Conservation (phyloP, 2,113 vertebrate species). For the Gobiocypris rarus region DNA sequence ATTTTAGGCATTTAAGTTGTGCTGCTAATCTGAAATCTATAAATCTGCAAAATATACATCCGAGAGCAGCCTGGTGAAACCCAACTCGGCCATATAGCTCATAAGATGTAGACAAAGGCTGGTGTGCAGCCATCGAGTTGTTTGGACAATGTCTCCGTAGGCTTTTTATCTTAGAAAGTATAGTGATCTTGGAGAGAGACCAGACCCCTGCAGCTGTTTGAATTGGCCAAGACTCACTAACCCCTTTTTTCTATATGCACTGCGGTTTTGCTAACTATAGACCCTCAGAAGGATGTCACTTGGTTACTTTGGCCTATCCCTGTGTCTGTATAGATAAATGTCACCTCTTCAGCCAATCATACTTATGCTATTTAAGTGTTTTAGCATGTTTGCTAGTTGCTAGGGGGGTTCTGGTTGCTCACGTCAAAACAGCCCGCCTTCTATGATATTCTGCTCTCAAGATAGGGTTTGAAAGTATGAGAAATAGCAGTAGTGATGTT, state of each 20-base stretch:
- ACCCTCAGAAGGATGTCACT: constrained; percentile 7
- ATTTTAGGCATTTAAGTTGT: not conserved
- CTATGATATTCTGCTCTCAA: not conserved
- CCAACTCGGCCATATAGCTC: constrained; percentile 18
- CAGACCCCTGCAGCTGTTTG: constrained; percentile 48
- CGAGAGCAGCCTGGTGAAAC: constrained; percentile 6
- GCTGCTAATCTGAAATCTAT: constrained; percentile 26
- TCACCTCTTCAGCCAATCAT: not conserved
- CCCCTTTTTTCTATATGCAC: constrained; percentile 33
- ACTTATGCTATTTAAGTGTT: not conserved
- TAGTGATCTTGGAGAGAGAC: constrained; percentile 38
- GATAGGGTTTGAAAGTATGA: not conserved
- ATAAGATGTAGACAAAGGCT: constrained; percentile 43
- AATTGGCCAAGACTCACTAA: constrained; percentile 45
- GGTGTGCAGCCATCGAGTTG: constrained; percentile 22
- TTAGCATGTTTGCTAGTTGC: constrained; percentile 17
- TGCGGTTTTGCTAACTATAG: constrained; percentile 35
- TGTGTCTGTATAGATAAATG: not conserved
- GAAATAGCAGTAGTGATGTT: not conserved
- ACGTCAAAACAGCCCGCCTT: not conserved
- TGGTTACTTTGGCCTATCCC: not conserved
- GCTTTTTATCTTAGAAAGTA: constrained; percentile 43
- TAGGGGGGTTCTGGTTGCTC: not conserved
- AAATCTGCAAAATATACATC: constrained; percentile 24
- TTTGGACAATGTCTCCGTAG: constrained; percentile 47